Conservation (phyloP, 2,113 vertebrate genomes). For the Panthera leo region DNA sequence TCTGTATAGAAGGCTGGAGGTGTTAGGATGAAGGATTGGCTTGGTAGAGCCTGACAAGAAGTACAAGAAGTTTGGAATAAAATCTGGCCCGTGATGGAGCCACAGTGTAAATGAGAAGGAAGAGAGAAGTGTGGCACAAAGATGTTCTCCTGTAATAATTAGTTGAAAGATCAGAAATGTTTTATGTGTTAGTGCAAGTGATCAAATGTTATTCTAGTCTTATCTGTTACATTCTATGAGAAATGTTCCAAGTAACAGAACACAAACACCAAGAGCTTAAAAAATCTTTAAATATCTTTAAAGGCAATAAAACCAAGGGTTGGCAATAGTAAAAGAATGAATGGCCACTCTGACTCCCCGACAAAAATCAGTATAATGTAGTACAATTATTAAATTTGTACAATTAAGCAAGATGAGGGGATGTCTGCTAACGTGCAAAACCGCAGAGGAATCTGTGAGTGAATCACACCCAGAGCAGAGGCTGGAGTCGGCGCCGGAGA, state of each 20-base stretch:
- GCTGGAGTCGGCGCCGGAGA: background rate
- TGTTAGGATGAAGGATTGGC: background rate
- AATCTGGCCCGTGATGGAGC: background rate
- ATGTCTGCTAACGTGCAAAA: background rate
- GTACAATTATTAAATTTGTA: background rate
- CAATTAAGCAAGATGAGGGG: background rate
- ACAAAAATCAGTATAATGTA: background rate
- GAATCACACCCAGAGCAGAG: background rate
- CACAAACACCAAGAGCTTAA: background rate
- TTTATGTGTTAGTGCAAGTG: background rate
- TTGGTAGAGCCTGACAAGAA: too few species aligned
- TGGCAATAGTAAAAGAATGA: background rate
- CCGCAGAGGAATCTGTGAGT: background rate
- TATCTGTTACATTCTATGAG: background rate
- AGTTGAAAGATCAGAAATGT: background rate
- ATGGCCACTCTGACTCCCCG: background rate
- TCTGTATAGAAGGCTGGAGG: background rate
- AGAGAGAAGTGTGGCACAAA: background rate
- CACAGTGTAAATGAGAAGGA: background rate
- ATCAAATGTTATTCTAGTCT: background rate
- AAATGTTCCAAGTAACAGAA: background rate
- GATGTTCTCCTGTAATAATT: background rate
- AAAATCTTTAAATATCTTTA: conserved; percentile 1
- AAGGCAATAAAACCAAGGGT: background rate
- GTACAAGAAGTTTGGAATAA: background rate